A percentile compares a stretch with the other conserved stretches of the same genome.
These are phyloP conservation scores for Babylonia areolata DNA, from an alignment of 1,140 invertebrate genomes.

Conservation along the genomic window DNA sequence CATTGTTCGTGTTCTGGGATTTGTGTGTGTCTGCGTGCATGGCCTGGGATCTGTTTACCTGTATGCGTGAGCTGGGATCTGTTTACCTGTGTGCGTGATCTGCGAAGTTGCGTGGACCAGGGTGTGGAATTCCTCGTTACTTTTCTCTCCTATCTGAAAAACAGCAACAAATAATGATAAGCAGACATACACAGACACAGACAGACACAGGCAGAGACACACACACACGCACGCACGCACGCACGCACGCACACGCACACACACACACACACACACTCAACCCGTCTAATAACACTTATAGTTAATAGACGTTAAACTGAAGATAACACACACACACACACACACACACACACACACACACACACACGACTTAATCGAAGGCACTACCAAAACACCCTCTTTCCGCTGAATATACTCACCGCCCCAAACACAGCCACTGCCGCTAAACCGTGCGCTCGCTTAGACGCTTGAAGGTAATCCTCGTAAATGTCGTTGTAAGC, in stretches of 20 bases:
- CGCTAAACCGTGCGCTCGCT: conserved; percentile 90
- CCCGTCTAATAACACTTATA: no score
- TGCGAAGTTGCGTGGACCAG: conserved; percentile 38
- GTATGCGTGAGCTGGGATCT: no score
- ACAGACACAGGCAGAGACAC: not conserved
- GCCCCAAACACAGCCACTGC: conserved; percentile 91
- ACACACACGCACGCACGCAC: not conserved
- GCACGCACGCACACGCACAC: not conserved
- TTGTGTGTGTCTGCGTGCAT: no score
- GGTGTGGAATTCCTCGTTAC: conserved; percentile 40
- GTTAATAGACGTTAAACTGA: no score
- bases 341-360: not conserved
- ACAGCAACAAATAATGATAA: not conserved
- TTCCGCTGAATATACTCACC: conserved; percentile 78
- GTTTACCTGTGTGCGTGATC: conserved; percentile 16
- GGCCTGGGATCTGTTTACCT: no score
- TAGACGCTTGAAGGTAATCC: conserved; percentile 92
- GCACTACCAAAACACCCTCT: no score
- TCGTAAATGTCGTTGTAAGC: conserved; percentile 95
- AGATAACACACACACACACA: not conserved
- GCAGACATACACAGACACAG: not conserved
- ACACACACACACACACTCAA: conserved; percentile 1
- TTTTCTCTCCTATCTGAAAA: conserved; percentile 41
- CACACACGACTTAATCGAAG: not conserved
- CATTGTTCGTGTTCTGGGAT: no score